Evolutionary conservation across 2,797 vertebrate genomes (phyloP), one percentile per base, ranked within the genome.

Genomic region (Coregonus sp.): DNA sequence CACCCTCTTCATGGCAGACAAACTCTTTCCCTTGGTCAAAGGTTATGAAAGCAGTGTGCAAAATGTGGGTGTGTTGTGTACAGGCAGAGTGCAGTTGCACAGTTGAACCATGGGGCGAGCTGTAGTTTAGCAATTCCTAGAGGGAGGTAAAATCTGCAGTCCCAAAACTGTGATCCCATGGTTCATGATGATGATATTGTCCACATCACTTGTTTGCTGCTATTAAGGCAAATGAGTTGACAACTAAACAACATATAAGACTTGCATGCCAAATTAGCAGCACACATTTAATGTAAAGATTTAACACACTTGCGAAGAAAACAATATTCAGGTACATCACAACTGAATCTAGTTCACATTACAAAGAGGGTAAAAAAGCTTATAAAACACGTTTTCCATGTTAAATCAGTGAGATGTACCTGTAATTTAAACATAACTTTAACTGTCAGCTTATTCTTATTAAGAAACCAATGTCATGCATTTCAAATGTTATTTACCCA

Each of bases 1-100:
- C 0, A 4, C 33, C 75, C 86, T 88, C 77, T 72, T 88, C 75
- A 75, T 37, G 11, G 72, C 70, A 16, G 20, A 11, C 11, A 33
- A 66, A 63, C 20, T 37, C 37, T 20, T 16, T 20, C 54, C 4
- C 33, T n/a, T 74, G 72, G 72, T 47, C 54, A 40, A 74, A 63
- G 35, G 5, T 54, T 14, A 67, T n/a, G n/a, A 5, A 40, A 70
- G 37, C 35, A 1, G 68, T 47, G n/a, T 70, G 68, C 16, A 70
- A 35, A 70, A n/a, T 2, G 16, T 70, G 37, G 7, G 16, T 40
- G 18, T 4, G 5, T n/a, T 69, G 35, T 40, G 35, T 40, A 16
- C 35, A 33, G 4, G 59, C 59, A 20, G n/a, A 25, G 59, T 16
- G 65, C 1, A 66, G 5, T 18, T 59, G 56, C 56, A 20, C 18